Evolutionary conservation across 2,888 invertebrate genomes (phyloP).

Genomic region (Protodeltote pygarga): DNA sequence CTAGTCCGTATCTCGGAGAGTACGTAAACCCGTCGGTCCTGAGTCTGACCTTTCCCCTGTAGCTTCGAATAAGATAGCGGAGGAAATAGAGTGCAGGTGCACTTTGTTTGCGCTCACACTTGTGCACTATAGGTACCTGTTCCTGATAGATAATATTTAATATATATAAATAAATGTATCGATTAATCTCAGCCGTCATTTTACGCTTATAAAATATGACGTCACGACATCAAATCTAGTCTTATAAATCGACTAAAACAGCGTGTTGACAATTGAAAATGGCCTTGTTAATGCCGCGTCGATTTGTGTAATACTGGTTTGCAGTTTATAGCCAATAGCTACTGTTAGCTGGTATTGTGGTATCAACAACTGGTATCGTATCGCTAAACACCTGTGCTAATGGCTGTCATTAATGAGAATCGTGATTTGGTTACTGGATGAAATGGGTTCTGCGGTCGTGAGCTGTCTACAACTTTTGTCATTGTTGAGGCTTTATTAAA

Average conservation of each 20-base stretch:
- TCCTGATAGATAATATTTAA: not conserved
- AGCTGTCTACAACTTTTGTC: slow-evolving; percentile 39
- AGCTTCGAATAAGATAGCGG: too few species aligned
- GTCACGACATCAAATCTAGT: slow-evolving; percentile 4
- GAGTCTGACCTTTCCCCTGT: too few species aligned
- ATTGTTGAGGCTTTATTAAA: slow-evolving; percentile 31
- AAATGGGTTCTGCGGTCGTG: slow-evolving; percentile 37
- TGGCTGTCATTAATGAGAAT: slow-evolving; percentile 45
- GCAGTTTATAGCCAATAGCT: slow-evolving; percentile 39
- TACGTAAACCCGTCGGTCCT: too few species aligned
- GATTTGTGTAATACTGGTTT: slow-evolving; percentile 42
- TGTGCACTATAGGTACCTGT: too few species aligned
- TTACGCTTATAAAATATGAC: slow-evolving; percentile 4
- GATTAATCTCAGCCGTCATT: not conserved
- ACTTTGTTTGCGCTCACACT: too few species aligned
- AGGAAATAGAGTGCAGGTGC: too few species aligned
- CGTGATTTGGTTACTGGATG: slow-evolving; percentile 48
- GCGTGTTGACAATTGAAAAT: slow-evolving; percentile 37
- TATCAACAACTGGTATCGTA: slow-evolving; percentile 31
- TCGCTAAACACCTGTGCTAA: slow-evolving; percentile 52
- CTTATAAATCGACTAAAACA: slow-evolving; percentile 22
- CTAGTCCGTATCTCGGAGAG: too few species aligned
- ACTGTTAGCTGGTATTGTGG: slow-evolving; percentile 40
- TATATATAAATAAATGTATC: not conserved
- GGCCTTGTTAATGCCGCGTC: slow-evolving; percentile 35